Conservation (phyloP, 2,888 invertebrate species). For the Pinctada fucata region DNA sequence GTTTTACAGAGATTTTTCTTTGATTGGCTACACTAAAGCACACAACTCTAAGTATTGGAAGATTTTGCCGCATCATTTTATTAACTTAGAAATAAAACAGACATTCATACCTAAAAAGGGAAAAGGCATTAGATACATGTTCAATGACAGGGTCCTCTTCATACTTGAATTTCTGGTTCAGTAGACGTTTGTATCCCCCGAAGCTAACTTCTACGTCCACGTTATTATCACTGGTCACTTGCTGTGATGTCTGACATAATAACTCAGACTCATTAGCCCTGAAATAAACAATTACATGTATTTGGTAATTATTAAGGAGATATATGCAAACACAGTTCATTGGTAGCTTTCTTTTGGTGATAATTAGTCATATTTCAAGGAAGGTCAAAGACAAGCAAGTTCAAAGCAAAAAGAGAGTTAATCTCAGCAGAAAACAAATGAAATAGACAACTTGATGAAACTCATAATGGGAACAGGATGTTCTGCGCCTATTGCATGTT, state of each 20-base stretch:
- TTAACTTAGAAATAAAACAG: too few species aligned
- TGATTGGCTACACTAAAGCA: too few species aligned
- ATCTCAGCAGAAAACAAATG: too few species aligned
- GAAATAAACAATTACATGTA: slow-evolving; percentile 10
- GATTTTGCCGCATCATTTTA: too few species aligned
- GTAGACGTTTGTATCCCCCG: slow-evolving; percentile 61
- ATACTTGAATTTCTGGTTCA: slow-evolving; percentile 82
- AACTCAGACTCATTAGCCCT: slow-evolving; percentile 60
- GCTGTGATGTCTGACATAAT: slow-evolving; percentile 59
- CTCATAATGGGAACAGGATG: too few species aligned
- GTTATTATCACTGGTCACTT: slow-evolving; percentile 47
- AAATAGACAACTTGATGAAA: too few species aligned
- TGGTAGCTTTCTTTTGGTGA: background rate
- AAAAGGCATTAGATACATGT: slow-evolving; percentile 82
- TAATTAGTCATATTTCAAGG: background rate
- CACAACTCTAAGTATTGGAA: too few species aligned
- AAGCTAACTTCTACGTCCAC: slow-evolving; percentile 66
- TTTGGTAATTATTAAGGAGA: background rate
- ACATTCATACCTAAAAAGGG: background rate
- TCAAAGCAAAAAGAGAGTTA: background rate
- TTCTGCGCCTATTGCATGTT: too few species aligned
- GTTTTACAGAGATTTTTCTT: too few species aligned
- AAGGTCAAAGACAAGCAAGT: too few species aligned
- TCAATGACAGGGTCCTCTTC: slow-evolving; percentile 92
- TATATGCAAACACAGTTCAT: background rate